Base-by-base conservation (phyloP, 2,113 vertebrate species). In the Mirounga angustirostris region DNA sequence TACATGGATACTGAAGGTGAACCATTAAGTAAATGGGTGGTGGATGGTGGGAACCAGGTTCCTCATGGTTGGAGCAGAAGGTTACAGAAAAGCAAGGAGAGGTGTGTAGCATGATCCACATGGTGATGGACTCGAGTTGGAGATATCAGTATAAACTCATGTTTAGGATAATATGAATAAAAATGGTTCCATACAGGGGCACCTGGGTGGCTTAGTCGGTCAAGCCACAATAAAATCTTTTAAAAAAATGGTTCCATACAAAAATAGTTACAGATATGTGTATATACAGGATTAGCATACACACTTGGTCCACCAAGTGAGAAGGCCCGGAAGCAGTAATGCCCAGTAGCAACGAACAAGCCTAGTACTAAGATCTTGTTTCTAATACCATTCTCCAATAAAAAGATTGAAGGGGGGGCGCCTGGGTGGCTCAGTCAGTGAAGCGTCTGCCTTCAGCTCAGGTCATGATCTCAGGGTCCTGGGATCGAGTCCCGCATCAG, bases 1-100 rank as follows among this genome's bases (percentile, higher is more conserved):
- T 3, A 4, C 8, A 0, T 67, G 21, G 0, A 0, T 5, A 16
- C 21, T 1, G 80, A 50, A 9, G 65, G 1, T 8, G n/a, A 54
- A 4, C 4, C n/a, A 11, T 19, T 50, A 30, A 54, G 67, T 26
- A 7, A 9, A 19, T 4, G 40, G 40, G 2, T 0, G 30, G 46
- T 4, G 14, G 67, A 6, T 6, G 56, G 24, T 3, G 28, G 56
- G 46, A 19, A 10, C 18, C 4, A 1, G 7, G 10, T 22, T 12
- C 43, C 69, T 69, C 80, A 0, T 0, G 15, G 43, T 16, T 7
- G 56, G 16, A 2, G 2, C 3, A 9, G 63, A n/a, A 59, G 19
- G 11, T 30, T 28, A 30, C 56, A 50, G 65, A 6, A 19, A 8
- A 92, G 7, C 63, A 15, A 40, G 30, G 5, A 6, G 14, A 13